Percentiles rank a stretch among this genome's conserved stretches.
Conservation (phyloP, 2,797 vertebrate genomes). For the Pangasius krempfi region DNA sequence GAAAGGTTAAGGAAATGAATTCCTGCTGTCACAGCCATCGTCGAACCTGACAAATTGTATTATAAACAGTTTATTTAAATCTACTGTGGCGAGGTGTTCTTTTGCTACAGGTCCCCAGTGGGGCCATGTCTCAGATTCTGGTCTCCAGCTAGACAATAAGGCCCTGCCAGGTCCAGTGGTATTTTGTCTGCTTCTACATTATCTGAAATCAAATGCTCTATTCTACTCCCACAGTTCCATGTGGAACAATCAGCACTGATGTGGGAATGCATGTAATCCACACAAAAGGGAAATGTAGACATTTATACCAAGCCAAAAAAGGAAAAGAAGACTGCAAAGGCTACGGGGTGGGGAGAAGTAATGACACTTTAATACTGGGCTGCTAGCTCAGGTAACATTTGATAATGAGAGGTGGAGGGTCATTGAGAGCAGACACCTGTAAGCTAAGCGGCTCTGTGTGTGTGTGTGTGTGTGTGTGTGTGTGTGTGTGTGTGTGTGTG, state of each 20-base stretch:
- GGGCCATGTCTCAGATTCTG: slow-evolving; percentile 70
- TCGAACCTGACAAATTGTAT: slow-evolving; percentile 79
- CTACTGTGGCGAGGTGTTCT: slow-evolving; percentile 68
- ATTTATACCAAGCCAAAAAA: slow-evolving; percentile 70
- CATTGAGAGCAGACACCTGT: slow-evolving; percentile 72
- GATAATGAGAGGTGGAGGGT: slow-evolving; percentile 72
- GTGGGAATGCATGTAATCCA: slow-evolving; percentile 76
- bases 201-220: slow-evolving; percentile 83
- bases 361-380: slow-evolving; percentile 75
- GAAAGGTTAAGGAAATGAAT: slow-evolving; percentile 74
- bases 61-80: slow-evolving; percentile 74
- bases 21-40: slow-evolving; percentile 72
- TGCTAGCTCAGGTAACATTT: slow-evolving; percentile 75
- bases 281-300: slow-evolving; percentile 78
- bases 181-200: slow-evolving; percentile 76
- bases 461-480: slow-evolving; percentile 55
- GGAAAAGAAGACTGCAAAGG: slow-evolving; percentile 65
- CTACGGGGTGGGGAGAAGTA: slow-evolving; percentile 63
- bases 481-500: slow-evolving; percentile 64
- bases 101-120: slow-evolving; percentile 62
- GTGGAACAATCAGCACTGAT: slow-evolving; percentile 76
- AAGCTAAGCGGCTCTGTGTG: slow-evolving; percentile 69
- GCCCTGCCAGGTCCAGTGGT: slow-evolving; percentile 69
- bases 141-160: slow-evolving; percentile 71
- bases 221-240: slow-evolving; percentile 76